Evolutionary conservation across 2,888 invertebrate genomes (phyloP).

Genomic region (Volucella bombylans): DNA sequence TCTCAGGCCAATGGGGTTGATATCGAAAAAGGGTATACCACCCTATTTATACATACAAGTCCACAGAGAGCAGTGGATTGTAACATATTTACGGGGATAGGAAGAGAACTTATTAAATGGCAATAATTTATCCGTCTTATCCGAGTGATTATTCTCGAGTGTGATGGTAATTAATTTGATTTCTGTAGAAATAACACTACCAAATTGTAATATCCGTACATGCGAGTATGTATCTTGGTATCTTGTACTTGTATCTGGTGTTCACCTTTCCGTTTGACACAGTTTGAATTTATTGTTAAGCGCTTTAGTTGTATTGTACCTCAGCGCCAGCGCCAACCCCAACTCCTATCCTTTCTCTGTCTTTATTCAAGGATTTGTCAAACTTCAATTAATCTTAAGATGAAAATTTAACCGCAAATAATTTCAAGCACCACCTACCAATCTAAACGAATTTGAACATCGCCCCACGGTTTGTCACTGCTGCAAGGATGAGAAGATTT

Average conservation of each 20-base stretch:
- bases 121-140: slow-evolving; percentile 73
- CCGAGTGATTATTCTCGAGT: slow-evolving; percentile 69
- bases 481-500: slow-evolving; percentile 19
- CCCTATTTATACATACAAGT: not conserved
- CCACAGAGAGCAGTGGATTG: not conserved
- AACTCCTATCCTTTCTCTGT: not conserved
- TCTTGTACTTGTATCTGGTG: slow-evolving; percentile 17
- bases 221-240: no score
- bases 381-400: slow-evolving; percentile 74
- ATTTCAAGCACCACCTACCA: slow-evolving; percentile 67
- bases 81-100: not conserved
- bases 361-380: slow-evolving; percentile 75
- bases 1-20: slow-evolving; percentile 61
- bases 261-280: slow-evolving; percentile 72
- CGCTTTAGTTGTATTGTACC: slow-evolving; percentile 50
- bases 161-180: slow-evolving; percentile 71
- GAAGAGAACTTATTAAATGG: slow-evolving; percentile 70
- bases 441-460: slow-evolving; percentile 28
- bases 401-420: slow-evolving; percentile 69
- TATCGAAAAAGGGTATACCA: slow-evolving; percentile 35
- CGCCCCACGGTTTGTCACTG: not conserved
- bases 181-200: slow-evolving; percentile 42
- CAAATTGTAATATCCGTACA: no score
- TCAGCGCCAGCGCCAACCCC: not conserved
- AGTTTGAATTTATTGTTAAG: slow-evolving; percentile 69